Base-by-base conservation (phyloP, 2,888 invertebrate genomes). In the Drosophila ezoana region DNA sequence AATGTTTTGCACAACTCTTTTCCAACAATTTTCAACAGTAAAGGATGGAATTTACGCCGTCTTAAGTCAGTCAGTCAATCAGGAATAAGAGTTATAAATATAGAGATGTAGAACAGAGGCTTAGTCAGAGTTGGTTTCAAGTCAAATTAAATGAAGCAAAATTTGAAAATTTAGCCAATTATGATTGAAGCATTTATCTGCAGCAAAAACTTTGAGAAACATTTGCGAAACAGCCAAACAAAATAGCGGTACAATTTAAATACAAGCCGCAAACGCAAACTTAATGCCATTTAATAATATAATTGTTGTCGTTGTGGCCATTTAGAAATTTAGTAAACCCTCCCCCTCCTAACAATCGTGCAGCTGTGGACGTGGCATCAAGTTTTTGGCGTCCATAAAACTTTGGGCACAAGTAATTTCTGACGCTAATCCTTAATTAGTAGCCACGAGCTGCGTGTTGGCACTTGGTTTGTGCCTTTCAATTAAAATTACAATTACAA, bases 401-500 rank as follows among this genome's bases (percentile, higher is more conserved):
- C 89, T 87, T 87, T 88, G 86, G 81, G 87, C 81, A 68, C 73
- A 75, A 90, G 89, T 90, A 79, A 89, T 81, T 90, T 89, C 77
- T 90, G 85, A 89, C 90, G 90, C 91, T 91, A 91, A 91, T 91
- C 90, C 89, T 87, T 92, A 91, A 91, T 91, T 91, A 91, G 90
- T 87, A 90, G 91, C 90, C 90, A 79, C 81, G 77, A 88, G 87
- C 82, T 59, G 65, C 74, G 68, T 62, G 64, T 62, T 69, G 61
- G 59, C 56, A 49, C 45, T 59, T 52, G 60, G 57, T 57, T 65
- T 79, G 40, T 40, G 86, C 83, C 88, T 89, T 85, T 86, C 85
- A 89, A 86, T 86, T 86, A 89, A 86, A 86, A 89, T 88, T 69
- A 86, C 89, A 86, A 86, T 86, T 86, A 86, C 80, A 85, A 88